Base-by-base conservation (phyloP, 2,113 vertebrate genomes). In the Indicator indicator region DNA sequence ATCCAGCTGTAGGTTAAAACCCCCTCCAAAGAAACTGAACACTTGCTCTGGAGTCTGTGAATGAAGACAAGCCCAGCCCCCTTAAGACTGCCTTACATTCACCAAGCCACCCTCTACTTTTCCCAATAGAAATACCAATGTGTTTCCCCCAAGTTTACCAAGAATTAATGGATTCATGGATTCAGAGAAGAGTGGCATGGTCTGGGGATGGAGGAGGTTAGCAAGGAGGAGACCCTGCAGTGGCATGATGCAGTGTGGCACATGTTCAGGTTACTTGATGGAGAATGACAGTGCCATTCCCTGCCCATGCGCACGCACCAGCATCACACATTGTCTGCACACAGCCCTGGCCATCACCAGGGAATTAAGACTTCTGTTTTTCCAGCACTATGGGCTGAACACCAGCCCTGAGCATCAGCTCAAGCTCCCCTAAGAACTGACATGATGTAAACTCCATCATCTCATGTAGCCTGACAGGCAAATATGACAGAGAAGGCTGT, bases 391-490 rank as follows among this genome's bases (percentile, higher is more conserved):
- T 38, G 58, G 75, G 48, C 27, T 65, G 71, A n/a, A 60, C 44
- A 20, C 20, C 55, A 74, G 50, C 27, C 28, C 80, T 56, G 62
- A 74, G 46, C 80, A 28, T 5, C 40, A 46, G 44, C 71, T 50
- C 56, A 44, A 24, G 71, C 52, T 89, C 24, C 65, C 48, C 71
- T 20, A 32, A 46, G 15, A 40, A 19, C 50, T 32, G 52, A 32
- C 11, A 6, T 21, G n/a, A 50, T 30, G 30, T 40, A 60, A 88
- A 64, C 8, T 16, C 19, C 65, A n/a, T 26, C 76, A 24, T 27
- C 48, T 72, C 42, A 32, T 5, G 0, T 2, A 36, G 46, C 1
- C 1, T 30, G 32, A n/a, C 33, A 56, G 38, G 38, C 16, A 30
- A 55, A 12, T 5, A 20, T 17, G 76, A 58, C 76, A 70, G 38